A percentile compares a stretch with the other conserved stretches of the same genome.
Evolutionary conservation across 2,888 invertebrate species (phyloP).

Genomic region (Aromia moschata): DNA sequence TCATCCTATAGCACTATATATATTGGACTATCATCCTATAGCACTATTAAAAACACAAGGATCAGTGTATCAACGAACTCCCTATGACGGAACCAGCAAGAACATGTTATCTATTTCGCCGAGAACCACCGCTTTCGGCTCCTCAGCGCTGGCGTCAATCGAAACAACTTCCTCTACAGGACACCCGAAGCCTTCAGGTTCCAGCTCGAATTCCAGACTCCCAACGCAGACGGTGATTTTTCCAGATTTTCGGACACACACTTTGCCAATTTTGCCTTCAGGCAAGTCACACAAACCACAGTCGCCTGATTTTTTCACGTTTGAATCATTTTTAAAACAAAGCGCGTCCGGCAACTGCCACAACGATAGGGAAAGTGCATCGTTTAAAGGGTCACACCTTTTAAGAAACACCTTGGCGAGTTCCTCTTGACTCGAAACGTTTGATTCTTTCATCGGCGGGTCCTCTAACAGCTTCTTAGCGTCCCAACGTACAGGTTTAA

Average conservation of each 20-base stretch:
- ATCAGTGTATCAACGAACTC: neutral
- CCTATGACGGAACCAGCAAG: constrained; percentile 33
- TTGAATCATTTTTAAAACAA: constrained; percentile 35
- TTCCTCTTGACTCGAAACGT: constrained; percentile 10
- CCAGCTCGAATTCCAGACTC: constrained; percentile 31
- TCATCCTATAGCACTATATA: too few species aligned
- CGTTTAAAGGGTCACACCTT: constrained; percentile 45
- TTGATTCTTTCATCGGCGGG: neutral
- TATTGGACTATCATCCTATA: too few species aligned
- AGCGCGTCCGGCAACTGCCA: constrained; percentile 59
- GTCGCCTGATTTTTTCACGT: constrained; percentile 18
- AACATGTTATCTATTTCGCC: constrained; percentile 30
- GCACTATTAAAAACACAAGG: too few species aligned
- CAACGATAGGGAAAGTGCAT: constrained; percentile 51
- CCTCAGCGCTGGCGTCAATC: constrained; percentile 19
- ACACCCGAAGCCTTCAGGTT: constrained; percentile 25
- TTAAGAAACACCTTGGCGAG: constrained; percentile 28
- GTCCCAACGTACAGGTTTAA: constrained; percentile 27
- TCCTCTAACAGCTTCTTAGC: constrained; percentile 7
- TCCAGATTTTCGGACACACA: constrained; percentile 38
- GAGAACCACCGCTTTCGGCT: constrained; percentile 25
- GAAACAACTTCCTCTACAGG: constrained; percentile 32
- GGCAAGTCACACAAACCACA: constrained; percentile 31
- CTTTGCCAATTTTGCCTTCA: constrained; percentile 39
- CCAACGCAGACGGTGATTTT: constrained; percentile 34